Evolutionary conservation across 2,797 vertebrate species (phyloP), one percentile per base, ranked within the genome.

Genomic region (Synaphobranchus kaupii): DNA sequence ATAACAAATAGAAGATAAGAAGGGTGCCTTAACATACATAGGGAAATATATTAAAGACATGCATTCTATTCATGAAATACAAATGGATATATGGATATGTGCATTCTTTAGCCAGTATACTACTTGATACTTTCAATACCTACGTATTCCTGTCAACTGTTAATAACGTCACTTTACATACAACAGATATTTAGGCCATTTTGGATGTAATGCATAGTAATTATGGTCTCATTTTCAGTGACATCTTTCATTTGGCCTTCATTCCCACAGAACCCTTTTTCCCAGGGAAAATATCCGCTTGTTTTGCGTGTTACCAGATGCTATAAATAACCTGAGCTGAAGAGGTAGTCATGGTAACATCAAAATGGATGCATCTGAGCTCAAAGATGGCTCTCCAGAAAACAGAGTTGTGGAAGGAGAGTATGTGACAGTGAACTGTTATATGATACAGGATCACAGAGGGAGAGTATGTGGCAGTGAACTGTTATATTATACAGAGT

Each of bases 251-350:
- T 82, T 81, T 81, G 39, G 52, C 39, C 28, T 78, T 84, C 56
- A 83, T 71, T 71, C 60, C 63, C 85, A 50, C 50, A 25, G 34
- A 71, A 66, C 52, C 68, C n/a, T 60, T 34, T 86, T 88, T 84
- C 84, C 76, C 63, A 56, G n/a, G 60, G 84, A 88, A 85, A 83
- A 88, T 87, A 87, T 90, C 58, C 56, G 87, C 89, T 89, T 89
- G 88, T 87, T 86, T 89, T 82, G 87, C 90, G 89, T 88, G 84
- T 92, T 93, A 92, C 92, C 92, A 87, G 91, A 88, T 90, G 92
- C 96, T 96, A 96, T 95, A 95, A 96, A 96, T 97, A 96, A 93
- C 96, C 91, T 91, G 91, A 92, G 80, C 91, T 91, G 87, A 87
- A 90, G 89, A 90, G 92, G 96, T 96, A 95, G 94, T 92, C 95